Evolutionary conservation across 2,888 invertebrate genomes (phyloP), one percentile per base, ranked within the genome.

Genomic region (Belgica antarctica): DNA sequence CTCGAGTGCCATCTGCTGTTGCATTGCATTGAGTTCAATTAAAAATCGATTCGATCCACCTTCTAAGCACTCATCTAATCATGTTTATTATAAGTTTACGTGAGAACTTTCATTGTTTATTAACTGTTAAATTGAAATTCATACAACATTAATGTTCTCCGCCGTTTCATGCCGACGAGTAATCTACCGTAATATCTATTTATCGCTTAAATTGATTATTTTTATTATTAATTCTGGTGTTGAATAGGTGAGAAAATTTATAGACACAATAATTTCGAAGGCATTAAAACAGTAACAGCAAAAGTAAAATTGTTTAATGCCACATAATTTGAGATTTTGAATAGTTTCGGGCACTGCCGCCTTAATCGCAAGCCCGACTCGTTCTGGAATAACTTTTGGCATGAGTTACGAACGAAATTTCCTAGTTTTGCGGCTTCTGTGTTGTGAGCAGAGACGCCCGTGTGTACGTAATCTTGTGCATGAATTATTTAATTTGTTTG

Each of bases 401-500:
- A n/a, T n/a, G n/a, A n/a, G n/a, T n/a, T n/a, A n/a, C n/a, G n/a
- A n/a, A n/a, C n/a, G n/a, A n/a, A n/a, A n/a, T n/a, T n/a, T n/a
- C n/a, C n/a, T n/a, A n/a, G n/a, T n/a, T n/a, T n/a, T n/a, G n/a
- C n/a, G n/a, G n/a, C n/a, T n/a, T n/a, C n/a, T n/a, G n/a, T n/a
- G n/a, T n/a, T n/a, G n/a, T n/a, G n/a, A n/a, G n/a, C n/a, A n/a
- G n/a, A n/a, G n/a, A n/a, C n/a, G n/a, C n/a, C n/a, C n/a, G n/a
- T n/a, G n/a, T n/a, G 17, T 12, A 52, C 52, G 22, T 68, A 57
- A 68, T 68, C 28, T 68, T 17, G n/a, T n/a, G 57, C 47, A 68
- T 68, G 28, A 68, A 68, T 68, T 68, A 68, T 68, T 68, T 68
- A 57, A 68, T 68, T 68, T 57, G 68, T 68, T 68, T 68, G 34